Conservation (phyloP, 2,797 vertebrate genomes). For the Sardinella longiceps region DNA sequence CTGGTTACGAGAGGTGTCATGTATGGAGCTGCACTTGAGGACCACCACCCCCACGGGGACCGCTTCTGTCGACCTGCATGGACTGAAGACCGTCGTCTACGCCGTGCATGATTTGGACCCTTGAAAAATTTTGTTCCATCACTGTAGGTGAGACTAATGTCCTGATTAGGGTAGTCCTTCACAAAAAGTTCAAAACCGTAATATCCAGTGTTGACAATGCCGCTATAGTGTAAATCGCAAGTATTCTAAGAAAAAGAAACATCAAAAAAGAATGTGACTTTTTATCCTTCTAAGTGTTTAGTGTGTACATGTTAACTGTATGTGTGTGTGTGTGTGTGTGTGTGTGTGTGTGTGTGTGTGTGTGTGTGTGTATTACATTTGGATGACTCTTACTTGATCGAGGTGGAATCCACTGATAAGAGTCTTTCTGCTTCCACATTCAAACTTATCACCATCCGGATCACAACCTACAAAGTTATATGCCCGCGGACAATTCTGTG, state of each 20-base stretch:
- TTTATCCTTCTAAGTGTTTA: too few species aligned
- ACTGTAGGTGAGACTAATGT: slow-evolving; percentile 44
- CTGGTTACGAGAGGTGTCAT: too few species aligned
- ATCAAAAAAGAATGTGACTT: too few species aligned
- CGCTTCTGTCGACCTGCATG: neutral
- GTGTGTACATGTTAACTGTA: too few species aligned
- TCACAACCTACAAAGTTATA: slow-evolving; percentile 38
- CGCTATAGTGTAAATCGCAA: slow-evolving; percentile 43
- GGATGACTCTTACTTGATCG: slow-evolving; percentile 45
- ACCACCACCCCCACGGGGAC: too few species aligned
- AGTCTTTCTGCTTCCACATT: slow-evolving; percentile 23
- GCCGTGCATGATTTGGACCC: neutral
- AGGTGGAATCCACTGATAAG: slow-evolving; percentile 40
- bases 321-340: too few species aligned
- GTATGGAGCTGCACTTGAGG: neutral
- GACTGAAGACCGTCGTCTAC: too few species aligned
- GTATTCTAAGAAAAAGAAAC: slow-evolving; percentile 42
- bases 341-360: neutral
- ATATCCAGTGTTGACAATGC: fast-evolving
- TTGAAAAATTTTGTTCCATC: slow-evolving; percentile 33
- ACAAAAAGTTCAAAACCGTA: slow-evolving; percentile 52
- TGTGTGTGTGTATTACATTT: neutral
- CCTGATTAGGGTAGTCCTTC: slow-evolving; percentile 53
- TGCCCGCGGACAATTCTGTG: slow-evolving; percentile 35
- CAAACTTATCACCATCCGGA: slow-evolving; percentile 25